Base-by-base conservation (phyloP, 1,140 invertebrate species). In the Mesaphorura yosii region DNA sequence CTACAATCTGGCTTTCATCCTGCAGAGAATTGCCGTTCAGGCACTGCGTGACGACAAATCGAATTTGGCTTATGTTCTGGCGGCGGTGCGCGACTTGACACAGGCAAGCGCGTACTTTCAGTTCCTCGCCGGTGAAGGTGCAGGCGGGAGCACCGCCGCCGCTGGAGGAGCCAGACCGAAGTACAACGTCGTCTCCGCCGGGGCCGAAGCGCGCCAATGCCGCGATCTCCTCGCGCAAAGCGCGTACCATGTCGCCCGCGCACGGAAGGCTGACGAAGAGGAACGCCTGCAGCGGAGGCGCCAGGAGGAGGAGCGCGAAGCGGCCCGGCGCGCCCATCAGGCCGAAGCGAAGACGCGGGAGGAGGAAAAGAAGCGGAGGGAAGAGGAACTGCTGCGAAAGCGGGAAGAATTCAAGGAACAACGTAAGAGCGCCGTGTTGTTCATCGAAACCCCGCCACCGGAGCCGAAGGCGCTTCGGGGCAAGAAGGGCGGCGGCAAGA, bases 41-140 rank as follows among this genome's bases (percentile, higher is more conserved):
- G 89, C 95, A 58, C 72, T 98, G 0, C 88, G 91, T 67, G 92
- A 97, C 71, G 90, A 95, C 66, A 92, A 96, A 66, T 90, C 89
- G 17, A 86, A 83, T 28, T 70, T 96, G 15, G 80, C 82, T 27
- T 82, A 83, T 40, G 93, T 98, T 37, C 68, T 95, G 25, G 81
- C 87, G 65, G 92, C 93, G 49, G 92, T 97, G 1, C 81, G 89
- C 64, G 92, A 98, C 72, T 72, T 98, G 12, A 87, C 88, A 53
- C 72, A 96, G 22, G 90, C 93, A 1, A 85, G 92, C 57, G 91
- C 85, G 65, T 92, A 91, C 69, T 94, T 94, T 66, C 81, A 82
- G 51, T 86, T 89, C 70, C 72, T 93, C 7, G 78, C 80, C 15
- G 75, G 81, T n/a, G 77, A 86, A 67, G 86, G 84, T 1, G 88